Base-by-base conservation (phyloP, 2,113 vertebrate genomes). In the Cinclus cinclus region DNA sequence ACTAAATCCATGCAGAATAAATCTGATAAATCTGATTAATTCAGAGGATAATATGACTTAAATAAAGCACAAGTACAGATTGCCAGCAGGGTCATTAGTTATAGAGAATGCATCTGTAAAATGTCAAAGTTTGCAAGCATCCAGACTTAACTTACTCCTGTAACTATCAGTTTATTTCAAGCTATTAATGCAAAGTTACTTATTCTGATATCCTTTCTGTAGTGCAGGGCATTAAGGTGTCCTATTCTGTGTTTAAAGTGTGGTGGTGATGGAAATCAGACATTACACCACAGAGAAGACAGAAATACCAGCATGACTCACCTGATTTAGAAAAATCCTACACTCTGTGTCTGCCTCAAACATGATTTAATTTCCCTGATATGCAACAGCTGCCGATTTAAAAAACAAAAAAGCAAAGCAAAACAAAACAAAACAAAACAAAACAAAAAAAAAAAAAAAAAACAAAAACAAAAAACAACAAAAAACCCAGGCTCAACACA, bases 21-120 rank as follows among this genome's bases (percentile, higher is more conserved):
- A 92, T 73, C 83, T 85, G 77, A 90, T 89, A 88, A 96, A 93
- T 52, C 92, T 91, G 92, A 94, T 96, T 94, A 96, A 90, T 93
- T 82, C 86, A 88, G 81, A 64, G 92, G 94, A 85, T 92, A 75
- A 90, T 87, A 12, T 1, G 6, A 88, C 64, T 95, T 96, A 94
- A 69, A 95, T 73, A 91, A 79, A 87, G 39, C 74, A 11, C 64
- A 90, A 91, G 42, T 65, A 39, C 47, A 17, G 81, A 84, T 58
- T 88, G 58, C 58, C 73, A 91, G 68, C 78, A 82, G 52, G 84
- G 85, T 70, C 83, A 90, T 89, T 87, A 44, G 11, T 56, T 95
- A 83, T 30, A 67, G 56, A 83, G 90, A 83, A 94, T 2, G 1
- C 1, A 1, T 67, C 53, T 63, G 52, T 58, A 78, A 78, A 94